Percentiles rank a stretch among this genome's conserved stretches.
Evolutionary conservation across 2,113 vertebrate species (phyloP).

Genomic region (Recurvirostra avosetta): DNA sequence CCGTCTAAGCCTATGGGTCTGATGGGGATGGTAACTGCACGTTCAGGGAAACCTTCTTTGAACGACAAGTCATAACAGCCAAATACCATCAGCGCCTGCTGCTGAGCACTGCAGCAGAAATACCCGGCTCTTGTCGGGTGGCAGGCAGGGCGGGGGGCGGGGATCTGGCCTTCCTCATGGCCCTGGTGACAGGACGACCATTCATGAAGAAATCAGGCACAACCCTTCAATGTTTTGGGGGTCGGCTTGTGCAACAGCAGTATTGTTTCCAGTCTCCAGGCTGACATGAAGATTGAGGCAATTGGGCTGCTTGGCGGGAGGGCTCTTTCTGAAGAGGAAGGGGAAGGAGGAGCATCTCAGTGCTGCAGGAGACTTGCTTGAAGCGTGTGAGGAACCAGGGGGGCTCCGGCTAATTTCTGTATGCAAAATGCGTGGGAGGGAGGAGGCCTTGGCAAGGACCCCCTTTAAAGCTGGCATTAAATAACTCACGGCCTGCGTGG

Average conservation of each 20-base stretch:
- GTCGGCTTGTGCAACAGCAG: not conserved
- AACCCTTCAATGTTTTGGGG: not conserved
- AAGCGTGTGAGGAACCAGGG: not conserved
- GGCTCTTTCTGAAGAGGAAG: not conserved
- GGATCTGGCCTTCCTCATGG: not conserved
- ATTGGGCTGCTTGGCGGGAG: not conserved
- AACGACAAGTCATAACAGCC: fast-evolving
- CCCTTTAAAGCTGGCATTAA: not conserved
- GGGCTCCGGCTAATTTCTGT: not conserved
- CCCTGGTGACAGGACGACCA: slow-evolving; percentile 11
- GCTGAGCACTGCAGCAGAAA: not conserved
- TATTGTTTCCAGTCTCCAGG: slow-evolving; percentile 27
- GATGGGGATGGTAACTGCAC: fast-evolving
- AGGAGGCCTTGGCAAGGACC: not conserved
- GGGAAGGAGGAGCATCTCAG: not conserved
- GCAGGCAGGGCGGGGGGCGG: not conserved
- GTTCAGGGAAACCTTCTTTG: not conserved
- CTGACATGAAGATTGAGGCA: slow-evolving; percentile 18
- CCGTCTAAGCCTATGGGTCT: fast-evolving
- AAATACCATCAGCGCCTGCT: not conserved
- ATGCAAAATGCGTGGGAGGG: not conserved
- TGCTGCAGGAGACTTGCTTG: not conserved
- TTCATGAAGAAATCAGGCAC: slow-evolving; percentile 4
- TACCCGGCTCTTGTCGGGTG: not conserved
- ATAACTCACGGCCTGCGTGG: fast-evolving